Conservation (phyloP, 1,140 invertebrate genomes). For the Calephelis nemesis region DNA sequence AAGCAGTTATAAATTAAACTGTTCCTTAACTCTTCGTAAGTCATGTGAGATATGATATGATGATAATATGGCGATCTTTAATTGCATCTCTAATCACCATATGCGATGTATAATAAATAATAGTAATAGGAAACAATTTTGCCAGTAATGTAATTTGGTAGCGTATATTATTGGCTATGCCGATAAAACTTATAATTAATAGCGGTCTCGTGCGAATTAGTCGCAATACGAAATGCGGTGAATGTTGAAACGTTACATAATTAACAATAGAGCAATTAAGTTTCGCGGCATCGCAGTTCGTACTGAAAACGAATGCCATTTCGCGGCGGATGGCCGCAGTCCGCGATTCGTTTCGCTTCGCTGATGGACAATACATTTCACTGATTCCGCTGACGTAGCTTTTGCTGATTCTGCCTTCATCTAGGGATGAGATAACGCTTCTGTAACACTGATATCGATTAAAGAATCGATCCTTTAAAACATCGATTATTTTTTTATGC, state of each 20-base stretch:
- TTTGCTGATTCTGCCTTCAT: constrained; percentile 52
- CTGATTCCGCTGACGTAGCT: constrained; percentile 67
- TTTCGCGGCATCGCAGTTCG: constrained; percentile 53
- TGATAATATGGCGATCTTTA: too few species aligned
- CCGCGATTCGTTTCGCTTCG: constrained; percentile 46
- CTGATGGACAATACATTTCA: constrained; percentile 59
- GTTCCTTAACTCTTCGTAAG: too few species aligned
- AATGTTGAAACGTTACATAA: constrained; percentile 72
- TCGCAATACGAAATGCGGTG: constrained; percentile 57
- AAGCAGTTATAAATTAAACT: too few species aligned
- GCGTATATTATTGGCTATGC: constrained; percentile 17
- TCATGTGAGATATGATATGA: too few species aligned
- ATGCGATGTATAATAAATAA: too few species aligned
- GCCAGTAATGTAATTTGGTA: background rate
- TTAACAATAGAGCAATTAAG: constrained; percentile 78
- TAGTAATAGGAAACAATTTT: background rate
- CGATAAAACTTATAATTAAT: constrained; percentile 60
- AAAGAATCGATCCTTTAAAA: too few species aligned
- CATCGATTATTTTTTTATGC: too few species aligned
- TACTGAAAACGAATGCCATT: constrained; percentile 66
- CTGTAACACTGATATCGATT: too few species aligned
- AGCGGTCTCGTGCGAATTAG: constrained; percentile 55
- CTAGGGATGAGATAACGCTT: background rate
- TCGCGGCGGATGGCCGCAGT: constrained; percentile 45
- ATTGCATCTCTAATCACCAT: too few species aligned